Conservation (phyloP, 2,113 vertebrate species). For the Ellobius talpinus region DNA sequence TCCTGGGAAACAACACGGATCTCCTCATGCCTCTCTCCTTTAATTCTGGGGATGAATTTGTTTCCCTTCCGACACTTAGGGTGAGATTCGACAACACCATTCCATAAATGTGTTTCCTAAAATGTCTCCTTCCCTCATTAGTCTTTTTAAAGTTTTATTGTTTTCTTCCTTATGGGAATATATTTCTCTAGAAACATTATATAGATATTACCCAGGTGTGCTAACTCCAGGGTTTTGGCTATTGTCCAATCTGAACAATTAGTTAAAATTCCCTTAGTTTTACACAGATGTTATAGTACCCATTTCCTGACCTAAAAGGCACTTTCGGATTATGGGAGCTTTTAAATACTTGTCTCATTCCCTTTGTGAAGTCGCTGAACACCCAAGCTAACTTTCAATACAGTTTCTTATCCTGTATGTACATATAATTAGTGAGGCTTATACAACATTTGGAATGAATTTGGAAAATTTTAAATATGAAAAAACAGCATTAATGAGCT, state of each 20-base stretch:
- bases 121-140: constrained; percentile 71
- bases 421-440: constrained; percentile 74
- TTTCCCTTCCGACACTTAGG: constrained; percentile 51
- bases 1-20: background rate
- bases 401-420: constrained; percentile 46
- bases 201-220: constrained; percentile 82
- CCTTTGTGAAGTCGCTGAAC: constrained; percentile 67
- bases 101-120: constrained; percentile 61
- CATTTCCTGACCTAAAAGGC: constrained; percentile 82
- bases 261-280: constrained; percentile 83
- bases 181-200: constrained; percentile 78
- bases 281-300: constrained; percentile 82
- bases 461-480: constrained; percentile 61
- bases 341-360: constrained; percentile 78
- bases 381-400: constrained; percentile 68
- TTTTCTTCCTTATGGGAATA: constrained; percentile 72
- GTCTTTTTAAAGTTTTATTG: constrained; percentile 74
- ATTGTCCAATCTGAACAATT: constrained; percentile 81
- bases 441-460: constrained; percentile 78
- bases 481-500: constrained; percentile 63
- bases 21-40: background rate
- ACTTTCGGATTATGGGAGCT: constrained; percentile 77
- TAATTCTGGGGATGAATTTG: background rate
- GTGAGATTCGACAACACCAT: background rate
- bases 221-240: constrained; percentile 82